Percentiles rank a stretch among this genome's conserved stretches.
These are phyloP conservation scores for Rhodeus uyekii DNA, from an alignment of 2,797 vertebrate species.

Conservation along the genomic window DNA sequence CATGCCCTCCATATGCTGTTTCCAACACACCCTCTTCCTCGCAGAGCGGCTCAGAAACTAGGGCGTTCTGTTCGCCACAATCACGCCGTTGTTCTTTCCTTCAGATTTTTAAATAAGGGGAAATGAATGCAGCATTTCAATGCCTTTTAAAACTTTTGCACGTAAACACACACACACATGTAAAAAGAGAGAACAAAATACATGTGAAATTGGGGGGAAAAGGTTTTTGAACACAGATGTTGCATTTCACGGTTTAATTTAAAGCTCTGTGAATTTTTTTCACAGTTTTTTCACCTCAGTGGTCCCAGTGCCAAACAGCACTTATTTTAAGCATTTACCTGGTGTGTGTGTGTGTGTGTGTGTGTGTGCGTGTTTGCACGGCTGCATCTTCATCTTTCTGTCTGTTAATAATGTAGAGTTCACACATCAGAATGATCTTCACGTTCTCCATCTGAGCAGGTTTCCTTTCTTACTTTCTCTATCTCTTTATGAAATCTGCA, in stretches of 20 bases:
- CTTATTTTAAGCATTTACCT: conserved; percentile 65
- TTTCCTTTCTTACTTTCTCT: conserved; percentile 32
- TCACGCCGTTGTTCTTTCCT: conserved; percentile 52
- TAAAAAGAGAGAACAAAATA: conserved; percentile 32
- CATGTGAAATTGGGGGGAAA: conserved; percentile 60
- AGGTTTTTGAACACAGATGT: conserved; percentile 62
- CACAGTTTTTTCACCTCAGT: conserved; percentile 55
- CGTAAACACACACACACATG: conserved; percentile 16
- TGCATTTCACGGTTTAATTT: conserved; percentile 64
- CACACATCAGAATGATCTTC: conserved; percentile 65
- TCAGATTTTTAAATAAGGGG: conserved; percentile 53
- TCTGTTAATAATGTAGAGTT: conserved; percentile 65
- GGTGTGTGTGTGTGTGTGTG: neutral
- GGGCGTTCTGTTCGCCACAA: conserved; percentile 55
- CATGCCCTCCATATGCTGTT: conserved; percentile 57
- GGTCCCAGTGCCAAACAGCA: conserved; percentile 61
- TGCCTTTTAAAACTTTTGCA: conserved; percentile 33
- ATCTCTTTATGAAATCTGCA: neutral
- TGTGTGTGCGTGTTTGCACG: conserved; percentile 34
- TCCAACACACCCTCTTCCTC: conserved; percentile 47
- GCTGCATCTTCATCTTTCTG: conserved; percentile 60
- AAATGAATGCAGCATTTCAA: conserved; percentile 55
- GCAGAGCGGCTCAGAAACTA: conserved; percentile 53
- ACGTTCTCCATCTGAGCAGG: conserved; percentile 53
- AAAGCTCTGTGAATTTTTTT: conserved; percentile 57